Percentiles rank a stretch among this genome's conserved stretches.
phyloP scores from a whole-genome alignment of 2,113 vertebrate species.

The Callaeas wilsoni region DNA sequence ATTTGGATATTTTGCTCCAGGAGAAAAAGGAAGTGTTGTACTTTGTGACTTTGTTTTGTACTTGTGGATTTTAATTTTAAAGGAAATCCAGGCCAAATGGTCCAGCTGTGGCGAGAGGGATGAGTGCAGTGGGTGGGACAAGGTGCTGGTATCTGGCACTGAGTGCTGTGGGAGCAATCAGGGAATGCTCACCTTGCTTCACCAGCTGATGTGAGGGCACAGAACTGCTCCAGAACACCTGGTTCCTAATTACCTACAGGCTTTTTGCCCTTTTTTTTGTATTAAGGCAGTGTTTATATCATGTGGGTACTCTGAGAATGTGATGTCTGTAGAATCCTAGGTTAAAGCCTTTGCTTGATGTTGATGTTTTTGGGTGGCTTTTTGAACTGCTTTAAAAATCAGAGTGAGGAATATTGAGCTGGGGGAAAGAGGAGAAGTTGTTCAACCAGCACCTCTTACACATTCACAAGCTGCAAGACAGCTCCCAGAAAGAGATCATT shows the following conservation, averaged over 20 bases:
- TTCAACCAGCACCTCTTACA: background rate
- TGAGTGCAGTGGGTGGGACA: background rate
- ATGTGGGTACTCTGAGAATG: background rate
- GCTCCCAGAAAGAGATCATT: background rate
- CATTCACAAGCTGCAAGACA: background rate
- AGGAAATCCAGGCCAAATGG: background rate
- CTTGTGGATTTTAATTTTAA: background rate
- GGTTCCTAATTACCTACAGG: background rate
- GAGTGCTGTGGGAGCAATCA: fast-evolving
- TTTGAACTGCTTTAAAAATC: background rate
- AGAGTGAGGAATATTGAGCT: background rate
- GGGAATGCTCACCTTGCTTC: background rate
- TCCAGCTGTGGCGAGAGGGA: background rate
- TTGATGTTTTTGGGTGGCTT: background rate
- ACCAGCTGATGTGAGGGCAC: background rate
- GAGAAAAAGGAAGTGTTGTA: background rate
- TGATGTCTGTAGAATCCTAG: background rate
- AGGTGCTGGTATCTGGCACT: background rate
- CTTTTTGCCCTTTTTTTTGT: fast-evolving
- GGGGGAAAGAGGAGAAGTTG: background rate
- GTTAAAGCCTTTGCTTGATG: background rate
- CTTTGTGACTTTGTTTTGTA: background rate
- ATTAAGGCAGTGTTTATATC: background rate
- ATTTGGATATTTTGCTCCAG: background rate
- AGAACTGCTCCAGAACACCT: background rate